These are phyloP conservation scores for Actinopyga echinites DNA, from an alignment of 53 echinoderm and acorn worm genomes.

Conservation along the genomic window DNA sequence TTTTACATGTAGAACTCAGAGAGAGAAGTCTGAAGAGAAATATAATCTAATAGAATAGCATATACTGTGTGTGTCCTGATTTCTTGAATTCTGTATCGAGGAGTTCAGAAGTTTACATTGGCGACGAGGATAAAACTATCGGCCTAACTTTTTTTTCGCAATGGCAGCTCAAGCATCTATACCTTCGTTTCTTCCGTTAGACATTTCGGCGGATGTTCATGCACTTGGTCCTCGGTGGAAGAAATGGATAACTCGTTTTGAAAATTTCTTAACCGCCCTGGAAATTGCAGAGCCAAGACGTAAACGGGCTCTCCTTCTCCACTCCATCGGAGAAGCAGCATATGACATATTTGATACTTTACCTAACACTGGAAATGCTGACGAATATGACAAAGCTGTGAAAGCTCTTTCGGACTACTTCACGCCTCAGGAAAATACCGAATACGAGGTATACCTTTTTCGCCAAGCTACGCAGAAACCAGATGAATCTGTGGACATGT, in stretches of 20 bases:
- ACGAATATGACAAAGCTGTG: slow-evolving; percentile 37
- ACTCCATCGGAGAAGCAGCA: background rate
- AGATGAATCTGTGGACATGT: slow-evolving; percentile 48
- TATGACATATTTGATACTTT: slow-evolving; percentile 46
- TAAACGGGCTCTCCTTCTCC: slow-evolving; percentile 49
- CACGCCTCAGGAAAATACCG: slow-evolving; percentile 37
- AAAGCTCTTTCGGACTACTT: slow-evolving; percentile 39
- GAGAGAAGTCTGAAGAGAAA: no score
- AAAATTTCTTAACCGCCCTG: slow-evolving; percentile 39
- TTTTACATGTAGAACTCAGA: no score
- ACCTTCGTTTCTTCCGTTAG: background rate
- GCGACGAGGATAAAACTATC: background rate
- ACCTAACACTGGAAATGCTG: slow-evolving; percentile 33
- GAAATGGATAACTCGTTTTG: slow-evolving; percentile 55
- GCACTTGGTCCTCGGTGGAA: slow-evolving; percentile 32
- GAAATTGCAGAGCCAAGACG: slow-evolving; percentile 37
- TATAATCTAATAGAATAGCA: no score
- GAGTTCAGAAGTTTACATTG: background rate
- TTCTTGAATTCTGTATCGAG: no score
- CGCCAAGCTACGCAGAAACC: slow-evolving; percentile 17
- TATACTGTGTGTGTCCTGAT: no score
- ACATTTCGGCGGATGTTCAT: slow-evolving; percentile 1
- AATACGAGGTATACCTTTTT: slow-evolving; percentile 51
- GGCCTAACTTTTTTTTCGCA: background rate
- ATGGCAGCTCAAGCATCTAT: background rate